Evolutionary conservation across 2,113 vertebrate species (phyloP).

Genomic region (Prietella phreatophila): DNA sequence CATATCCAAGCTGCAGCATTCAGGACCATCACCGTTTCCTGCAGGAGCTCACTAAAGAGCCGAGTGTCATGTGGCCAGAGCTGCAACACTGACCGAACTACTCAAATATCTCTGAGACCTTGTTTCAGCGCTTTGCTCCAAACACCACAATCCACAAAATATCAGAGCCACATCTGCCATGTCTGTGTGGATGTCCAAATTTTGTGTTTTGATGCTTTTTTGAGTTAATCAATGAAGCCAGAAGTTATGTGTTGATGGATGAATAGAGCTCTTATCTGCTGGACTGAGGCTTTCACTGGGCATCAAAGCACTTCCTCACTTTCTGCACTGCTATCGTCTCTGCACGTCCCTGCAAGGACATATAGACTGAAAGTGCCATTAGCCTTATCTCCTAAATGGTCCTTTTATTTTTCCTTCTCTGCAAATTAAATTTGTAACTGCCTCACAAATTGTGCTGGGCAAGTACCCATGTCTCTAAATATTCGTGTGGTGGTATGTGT

Average conservation of each 20-base stretch:
- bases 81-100: not conserved
- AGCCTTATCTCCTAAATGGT: constrained; percentile 16
- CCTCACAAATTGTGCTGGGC: constrained; percentile 1
- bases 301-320: not conserved
- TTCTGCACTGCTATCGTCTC: not conserved
- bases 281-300: not conserved
- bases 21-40: constrained; percentile 14
- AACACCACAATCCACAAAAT: not conserved
- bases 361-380: not conserved
- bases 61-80: not conserved
- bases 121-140: not conserved
- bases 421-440: constrained; percentile 26
- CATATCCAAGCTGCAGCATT: constrained; percentile 10
- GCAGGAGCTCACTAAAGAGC: not conserved
- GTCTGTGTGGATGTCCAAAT: not conserved
- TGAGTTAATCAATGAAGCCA: constrained; percentile 10
- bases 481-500: not conserved
- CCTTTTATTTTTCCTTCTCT: constrained; percentile 28
- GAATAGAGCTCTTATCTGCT: constrained; percentile 5
- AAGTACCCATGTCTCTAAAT: constrained; percentile 22
- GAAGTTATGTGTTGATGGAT: not conserved
- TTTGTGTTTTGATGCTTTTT: not conserved
- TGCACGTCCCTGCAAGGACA: not conserved
- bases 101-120: constrained; percentile 3
- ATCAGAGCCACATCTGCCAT: too few relatives aligned